Percentiles rank a stretch among this genome's conserved stretches.
Evolutionary conservation across 2,888 invertebrate species (phyloP).

Genomic region (Drosophila kanekoi): DNA sequence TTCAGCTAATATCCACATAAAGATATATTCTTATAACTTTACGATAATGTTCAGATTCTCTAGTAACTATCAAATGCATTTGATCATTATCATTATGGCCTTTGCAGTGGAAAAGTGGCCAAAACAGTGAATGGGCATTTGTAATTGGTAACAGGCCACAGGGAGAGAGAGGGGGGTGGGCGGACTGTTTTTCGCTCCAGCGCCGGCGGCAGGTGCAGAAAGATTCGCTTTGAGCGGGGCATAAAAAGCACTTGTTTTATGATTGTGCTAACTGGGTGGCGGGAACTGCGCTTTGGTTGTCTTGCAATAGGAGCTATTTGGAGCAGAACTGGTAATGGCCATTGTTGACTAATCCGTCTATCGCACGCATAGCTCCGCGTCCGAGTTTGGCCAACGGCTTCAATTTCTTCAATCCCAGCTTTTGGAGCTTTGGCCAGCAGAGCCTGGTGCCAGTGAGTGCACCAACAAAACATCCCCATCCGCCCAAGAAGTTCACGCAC

Average conservation of each 20-base stretch:
- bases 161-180: conserved; percentile 4
- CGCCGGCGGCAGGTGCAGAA: conserved; percentile 23
- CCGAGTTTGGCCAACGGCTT: conserved; percentile 75
- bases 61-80: not conserved
- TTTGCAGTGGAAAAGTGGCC: conserved; percentile 17
- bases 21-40: not conserved
- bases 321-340: conserved; percentile 74
- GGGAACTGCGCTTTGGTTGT: conserved; percentile 76
- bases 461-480: conserved; percentile 60
- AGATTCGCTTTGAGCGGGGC: conserved; percentile 33
- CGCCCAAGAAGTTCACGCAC: conserved; percentile 64
- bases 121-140: conserved; percentile 45
- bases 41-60: not conserved
- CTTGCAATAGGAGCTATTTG: conserved; percentile 73
- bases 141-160: conserved; percentile 19
- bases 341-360: conserved; percentile 54
- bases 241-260: conserved; percentile 52
- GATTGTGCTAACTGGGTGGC: conserved; percentile 33
- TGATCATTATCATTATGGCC: conserved; percentile 1
- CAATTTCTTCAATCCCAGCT: conserved; percentile 72
- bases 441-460: conserved; percentile 58
- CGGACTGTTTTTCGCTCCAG: conserved; percentile 43
- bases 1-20: not conserved
- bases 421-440: conserved; percentile 79
- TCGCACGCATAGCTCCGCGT: conserved; percentile 57